These are phyloP conservation scores for Alexandromys fortis DNA, from an alignment of 2,113 vertebrate genomes.

Conservation along the genomic window DNA sequence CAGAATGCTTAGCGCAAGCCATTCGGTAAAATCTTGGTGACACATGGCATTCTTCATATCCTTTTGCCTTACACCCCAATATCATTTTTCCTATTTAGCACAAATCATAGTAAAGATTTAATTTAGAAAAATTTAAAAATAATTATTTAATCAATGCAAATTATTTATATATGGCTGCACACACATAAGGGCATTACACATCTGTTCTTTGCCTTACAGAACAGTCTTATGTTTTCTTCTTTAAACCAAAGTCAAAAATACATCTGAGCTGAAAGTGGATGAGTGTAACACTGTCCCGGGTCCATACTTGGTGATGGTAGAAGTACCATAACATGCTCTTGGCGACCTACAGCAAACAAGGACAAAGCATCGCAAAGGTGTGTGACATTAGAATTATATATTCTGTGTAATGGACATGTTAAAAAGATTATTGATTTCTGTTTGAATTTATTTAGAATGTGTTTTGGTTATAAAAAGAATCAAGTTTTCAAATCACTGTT, in stretches of 20 bases:
- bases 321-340: background rate
- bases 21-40: background rate
- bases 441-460: constrained; percentile 45
- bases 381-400: background rate
- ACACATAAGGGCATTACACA: background rate
- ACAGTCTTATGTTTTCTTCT: background rate
- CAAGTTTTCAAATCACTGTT: constrained; percentile 22
- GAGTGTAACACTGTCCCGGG: background rate
- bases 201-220: background rate
- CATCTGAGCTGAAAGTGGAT: constrained; percentile 5
- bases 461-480: constrained; percentile 29
- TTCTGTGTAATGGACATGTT: background rate
- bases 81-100: constrained; percentile 24
- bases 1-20: background rate
- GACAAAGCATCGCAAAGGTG: background rate
- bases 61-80: background rate
- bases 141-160: constrained; percentile 25
- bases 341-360: background rate
- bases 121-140: constrained; percentile 32
- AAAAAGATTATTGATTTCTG: constrained; percentile 20
- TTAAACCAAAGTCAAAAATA: constrained; percentile 48
- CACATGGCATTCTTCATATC: background rate
- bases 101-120: background rate
- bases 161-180: background rate
- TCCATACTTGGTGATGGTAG: too few relatives aligned